Conservation (phyloP, 2,888 invertebrate genomes). For the Agrotis exclamationis region DNA sequence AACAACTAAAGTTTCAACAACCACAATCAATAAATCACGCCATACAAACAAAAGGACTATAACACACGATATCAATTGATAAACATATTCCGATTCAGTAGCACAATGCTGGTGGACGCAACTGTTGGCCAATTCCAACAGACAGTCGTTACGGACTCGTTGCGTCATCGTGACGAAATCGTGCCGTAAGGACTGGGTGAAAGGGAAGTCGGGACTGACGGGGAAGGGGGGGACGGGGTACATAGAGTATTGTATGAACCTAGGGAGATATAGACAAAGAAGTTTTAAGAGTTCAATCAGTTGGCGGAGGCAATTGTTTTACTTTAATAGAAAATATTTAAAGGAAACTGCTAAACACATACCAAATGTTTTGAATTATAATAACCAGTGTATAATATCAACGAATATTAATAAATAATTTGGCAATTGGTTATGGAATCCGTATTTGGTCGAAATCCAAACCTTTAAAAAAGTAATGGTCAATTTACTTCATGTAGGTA, state of each 20-base stretch:
- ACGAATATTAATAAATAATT: too few species aligned
- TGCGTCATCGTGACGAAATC: constrained; percentile 63
- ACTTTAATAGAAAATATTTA: background rate
- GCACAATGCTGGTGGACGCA: constrained; percentile 44
- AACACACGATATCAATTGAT: constrained; percentile 46
- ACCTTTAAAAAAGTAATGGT: too few species aligned
- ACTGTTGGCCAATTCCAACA: constrained; percentile 51
- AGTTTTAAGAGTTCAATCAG: background rate
- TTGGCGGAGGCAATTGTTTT: background rate
- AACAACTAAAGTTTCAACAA: constrained; percentile 9
- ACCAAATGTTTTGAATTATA: too few species aligned
- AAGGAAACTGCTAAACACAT: too few species aligned
- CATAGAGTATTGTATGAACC: constrained; percentile 10
- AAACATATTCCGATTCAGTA: constrained; percentile 45
- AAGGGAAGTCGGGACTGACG: constrained; percentile 57
- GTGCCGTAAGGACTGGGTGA: constrained; percentile 63
- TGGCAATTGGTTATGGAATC: too few species aligned
- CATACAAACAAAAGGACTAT: constrained; percentile 29
- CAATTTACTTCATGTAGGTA: too few species aligned
- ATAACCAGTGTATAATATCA: too few species aligned
- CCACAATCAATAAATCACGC: constrained; percentile 26
- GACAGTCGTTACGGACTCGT: constrained; percentile 53
- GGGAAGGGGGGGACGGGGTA: constrained; percentile 38
- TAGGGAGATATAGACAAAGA: constrained; percentile 28
- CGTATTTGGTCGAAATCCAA: too few species aligned